These are phyloP conservation scores for Amazonetta brasiliensis DNA, from an alignment of 2,797 vertebrate species.

Conservation along the genomic window DNA sequence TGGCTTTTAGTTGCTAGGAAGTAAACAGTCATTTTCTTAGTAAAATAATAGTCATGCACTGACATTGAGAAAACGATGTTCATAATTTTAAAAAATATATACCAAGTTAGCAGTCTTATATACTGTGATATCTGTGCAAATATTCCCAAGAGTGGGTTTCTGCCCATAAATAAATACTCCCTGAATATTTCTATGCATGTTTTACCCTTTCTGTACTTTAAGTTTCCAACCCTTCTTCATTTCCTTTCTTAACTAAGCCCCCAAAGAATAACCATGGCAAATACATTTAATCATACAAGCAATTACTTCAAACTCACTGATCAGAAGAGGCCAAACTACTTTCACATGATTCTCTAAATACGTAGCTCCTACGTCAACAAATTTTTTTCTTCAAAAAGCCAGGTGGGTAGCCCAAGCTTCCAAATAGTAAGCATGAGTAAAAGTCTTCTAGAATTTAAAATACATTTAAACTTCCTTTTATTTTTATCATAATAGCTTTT, in stretches of 20 bases:
- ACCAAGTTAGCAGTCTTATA: neutral
- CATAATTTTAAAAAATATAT: neutral
- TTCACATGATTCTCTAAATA: slow-evolving; percentile 37
- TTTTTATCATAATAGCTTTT: slow-evolving; percentile 66
- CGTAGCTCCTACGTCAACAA: neutral
- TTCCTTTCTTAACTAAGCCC: neutral
- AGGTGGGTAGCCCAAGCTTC: neutral
- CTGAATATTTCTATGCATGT: neutral
- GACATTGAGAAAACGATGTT: slow-evolving; percentile 5
- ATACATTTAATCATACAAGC: slow-evolving; percentile 46
- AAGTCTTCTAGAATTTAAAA: slow-evolving; percentile 39
- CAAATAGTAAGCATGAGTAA: neutral
- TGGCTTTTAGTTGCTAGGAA: slow-evolving; percentile 13
- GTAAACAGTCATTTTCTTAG: neutral
- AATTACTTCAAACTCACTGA: neutral
- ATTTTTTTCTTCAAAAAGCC: neutral
- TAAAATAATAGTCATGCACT: neutral
- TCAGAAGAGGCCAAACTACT: slow-evolving; percentile 31
- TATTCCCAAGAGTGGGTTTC: neutral
- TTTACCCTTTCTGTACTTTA: neutral
- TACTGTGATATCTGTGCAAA: neutral
- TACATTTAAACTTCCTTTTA: slow-evolving; percentile 31
- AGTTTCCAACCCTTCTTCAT: neutral
- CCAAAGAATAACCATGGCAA: neutral
- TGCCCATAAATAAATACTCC: neutral